Conservation (phyloP, 2,113 vertebrate species). For the Morone saxatilis region DNA sequence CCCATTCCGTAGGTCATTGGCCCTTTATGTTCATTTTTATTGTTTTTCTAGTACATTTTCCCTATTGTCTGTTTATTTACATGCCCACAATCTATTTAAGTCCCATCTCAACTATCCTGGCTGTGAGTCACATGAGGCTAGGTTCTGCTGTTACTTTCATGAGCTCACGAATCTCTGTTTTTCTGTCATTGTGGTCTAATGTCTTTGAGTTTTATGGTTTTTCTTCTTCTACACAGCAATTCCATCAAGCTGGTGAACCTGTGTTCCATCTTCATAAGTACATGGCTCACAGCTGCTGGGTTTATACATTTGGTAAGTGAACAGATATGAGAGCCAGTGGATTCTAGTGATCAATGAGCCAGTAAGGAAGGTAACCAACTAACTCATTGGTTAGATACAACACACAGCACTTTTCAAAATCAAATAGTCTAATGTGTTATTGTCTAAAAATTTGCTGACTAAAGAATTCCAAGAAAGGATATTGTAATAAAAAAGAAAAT, state of each 20-base stretch:
- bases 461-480: not conserved
- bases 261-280: constrained; percentile 99
- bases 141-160: not conserved
- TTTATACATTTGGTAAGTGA: constrained; percentile 99
- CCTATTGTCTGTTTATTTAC: not conserved
- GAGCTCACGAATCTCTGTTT: constrained; percentile 49
- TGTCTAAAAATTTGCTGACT: not conserved
- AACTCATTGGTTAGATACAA: constrained; percentile 4
- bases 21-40: not conserved
- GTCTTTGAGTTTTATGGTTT: constrained; percentile 61
- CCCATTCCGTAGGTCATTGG: not conserved
- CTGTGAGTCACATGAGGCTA: not conserved
- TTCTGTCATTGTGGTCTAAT: constrained; percentile 54
- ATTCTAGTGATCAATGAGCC: constrained; percentile 27
- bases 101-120: not conserved
- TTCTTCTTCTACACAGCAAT: constrained; percentile 89
- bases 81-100: not conserved
- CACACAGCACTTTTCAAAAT: not conserved
- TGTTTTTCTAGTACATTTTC: not conserved
- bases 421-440: not conserved
- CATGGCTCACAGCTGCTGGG: constrained; percentile 98
- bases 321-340: constrained; percentile 3
- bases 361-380: not conserved
- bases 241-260: constrained; percentile 99
- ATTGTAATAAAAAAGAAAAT: not conserved